Percentiles rank a stretch among this genome's conserved stretches.
Evolutionary conservation across 92 coral and sea anemone species (phyloP).

Genomic region (Palythoa grandis): DNA sequence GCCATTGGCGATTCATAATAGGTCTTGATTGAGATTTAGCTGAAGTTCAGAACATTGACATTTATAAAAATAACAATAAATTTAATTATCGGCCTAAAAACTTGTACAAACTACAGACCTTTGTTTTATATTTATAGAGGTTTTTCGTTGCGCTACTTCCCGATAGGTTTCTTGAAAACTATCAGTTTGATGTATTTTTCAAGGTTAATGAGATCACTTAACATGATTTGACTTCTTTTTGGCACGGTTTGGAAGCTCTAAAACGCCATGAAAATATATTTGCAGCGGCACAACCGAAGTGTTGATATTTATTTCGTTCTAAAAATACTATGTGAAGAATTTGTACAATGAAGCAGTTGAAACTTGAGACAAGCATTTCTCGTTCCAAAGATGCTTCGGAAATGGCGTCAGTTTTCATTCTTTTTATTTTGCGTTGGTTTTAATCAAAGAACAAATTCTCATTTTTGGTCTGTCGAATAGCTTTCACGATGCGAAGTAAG

Average conservation of each 20-base stretch:
- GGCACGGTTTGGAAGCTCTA: background rate
- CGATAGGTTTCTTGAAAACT: too few relatives aligned
- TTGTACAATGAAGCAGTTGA: conserved; percentile 6
- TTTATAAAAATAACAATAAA: background rate
- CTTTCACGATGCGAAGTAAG: too few relatives aligned
- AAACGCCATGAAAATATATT: background rate
- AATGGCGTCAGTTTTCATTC: background rate
- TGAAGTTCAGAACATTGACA: background rate
- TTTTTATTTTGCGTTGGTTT: background rate
- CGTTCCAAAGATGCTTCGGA: background rate
- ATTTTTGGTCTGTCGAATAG: background rate
- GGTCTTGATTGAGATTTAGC: background rate
- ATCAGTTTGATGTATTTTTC: too few relatives aligned
- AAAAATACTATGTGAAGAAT: background rate
- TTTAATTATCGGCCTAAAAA: background rate
- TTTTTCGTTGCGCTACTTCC: too few relatives aligned
- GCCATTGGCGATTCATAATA: background rate
- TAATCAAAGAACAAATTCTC: background rate
- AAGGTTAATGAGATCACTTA: too few relatives aligned
- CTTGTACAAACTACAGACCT: too few relatives aligned
- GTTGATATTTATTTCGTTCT: background rate
- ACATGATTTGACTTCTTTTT: too few relatives aligned
- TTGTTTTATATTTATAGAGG: too few relatives aligned
- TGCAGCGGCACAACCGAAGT: background rate
- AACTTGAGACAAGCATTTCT: background rate